Evolutionary conservation across 2,888 invertebrate genomes (phyloP).

Genomic region (Drosophila helvetica): DNA sequence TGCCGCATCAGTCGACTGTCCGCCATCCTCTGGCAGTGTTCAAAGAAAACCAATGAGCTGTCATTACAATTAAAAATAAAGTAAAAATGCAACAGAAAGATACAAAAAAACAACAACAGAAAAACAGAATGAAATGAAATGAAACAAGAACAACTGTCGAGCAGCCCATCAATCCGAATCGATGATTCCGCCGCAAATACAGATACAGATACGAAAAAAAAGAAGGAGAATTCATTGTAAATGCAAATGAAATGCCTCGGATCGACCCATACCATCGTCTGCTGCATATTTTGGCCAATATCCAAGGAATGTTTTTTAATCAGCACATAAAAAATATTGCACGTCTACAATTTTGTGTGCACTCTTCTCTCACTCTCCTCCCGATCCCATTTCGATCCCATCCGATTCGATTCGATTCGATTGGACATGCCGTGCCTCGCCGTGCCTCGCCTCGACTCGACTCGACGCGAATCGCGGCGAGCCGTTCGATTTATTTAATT

Average conservation of each 20-base stretch:
- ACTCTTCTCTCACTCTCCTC: conserved; percentile 41
- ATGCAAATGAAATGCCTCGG: conserved; percentile 72
- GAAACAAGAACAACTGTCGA: conserved; percentile 75
- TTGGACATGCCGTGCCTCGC: conserved; percentile 11
- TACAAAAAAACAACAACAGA: conserved; percentile 20
- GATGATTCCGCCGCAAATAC: conserved; percentile 66
- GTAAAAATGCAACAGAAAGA: conserved; percentile 32
- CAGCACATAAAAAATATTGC: conserved; percentile 81
- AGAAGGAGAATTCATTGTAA: conserved; percentile 63
- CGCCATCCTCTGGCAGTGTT: conserved; percentile 40
- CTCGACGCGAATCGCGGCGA: conserved; percentile 36
- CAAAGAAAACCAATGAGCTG: conserved; percentile 81
- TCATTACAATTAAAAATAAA: conserved; percentile 76
- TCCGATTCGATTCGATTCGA: conserved; percentile 28
- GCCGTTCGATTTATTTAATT: conserved; percentile 78
- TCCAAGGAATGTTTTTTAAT: conserved; percentile 82
- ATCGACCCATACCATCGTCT: conserved; percentile 28
- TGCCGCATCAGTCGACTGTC: conserved; percentile 69
- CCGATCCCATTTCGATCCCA: conserved; percentile 38
- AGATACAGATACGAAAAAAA: conserved; percentile 53
- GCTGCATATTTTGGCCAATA: conserved; percentile 82
- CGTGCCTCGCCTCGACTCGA: conserved; percentile 6
- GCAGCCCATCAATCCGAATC: conserved; percentile 74
- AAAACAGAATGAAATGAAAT: conserved; percentile 20
- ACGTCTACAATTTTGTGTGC: conserved; percentile 71